Evolutionary conservation across 2,888 invertebrate genomes (phyloP).

Genomic region (Leucophenga maculata): DNA sequence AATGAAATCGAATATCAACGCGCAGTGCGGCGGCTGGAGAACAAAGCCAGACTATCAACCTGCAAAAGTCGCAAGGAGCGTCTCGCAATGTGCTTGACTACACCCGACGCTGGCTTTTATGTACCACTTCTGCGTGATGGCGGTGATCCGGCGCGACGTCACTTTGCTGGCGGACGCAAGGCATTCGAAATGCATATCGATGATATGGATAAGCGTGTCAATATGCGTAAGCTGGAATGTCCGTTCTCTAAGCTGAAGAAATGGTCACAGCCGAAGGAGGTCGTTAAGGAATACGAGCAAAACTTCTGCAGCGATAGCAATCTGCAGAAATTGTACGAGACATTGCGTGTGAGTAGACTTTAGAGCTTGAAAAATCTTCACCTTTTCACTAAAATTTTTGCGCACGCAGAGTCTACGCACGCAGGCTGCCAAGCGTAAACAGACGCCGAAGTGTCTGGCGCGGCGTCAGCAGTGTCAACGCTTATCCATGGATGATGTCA

Average conservation of each 20-base stretch:
- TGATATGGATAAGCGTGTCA: constrained; percentile 59
- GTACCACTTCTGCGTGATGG: constrained; percentile 79
- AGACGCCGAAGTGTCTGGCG: constrained; percentile 59
- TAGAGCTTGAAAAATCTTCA: neutral
- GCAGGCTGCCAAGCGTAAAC: constrained; percentile 48
- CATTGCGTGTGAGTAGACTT: constrained; percentile 52
- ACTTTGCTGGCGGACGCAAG: constrained; percentile 68
- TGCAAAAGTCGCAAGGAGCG: constrained; percentile 72
- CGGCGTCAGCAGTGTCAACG: constrained; percentile 23
- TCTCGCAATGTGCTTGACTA: constrained; percentile 74
- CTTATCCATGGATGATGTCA: too few relatives aligned
- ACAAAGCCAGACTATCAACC: constrained; percentile 53
- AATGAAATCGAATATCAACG: constrained; percentile 73
- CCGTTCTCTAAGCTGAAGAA: constrained; percentile 62
- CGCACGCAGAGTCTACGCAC: constrained; percentile 53
- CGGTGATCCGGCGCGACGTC: constrained; percentile 77
- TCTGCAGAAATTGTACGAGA: constrained; percentile 67
- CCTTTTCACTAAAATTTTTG: neutral
- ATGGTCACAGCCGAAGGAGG: constrained; percentile 66
- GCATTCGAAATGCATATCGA: constrained; percentile 67
- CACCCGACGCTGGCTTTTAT: constrained; percentile 77
- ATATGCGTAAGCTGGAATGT: constrained; percentile 57
- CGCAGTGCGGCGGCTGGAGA: constrained; percentile 73
- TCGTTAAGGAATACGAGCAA: constrained; percentile 62
- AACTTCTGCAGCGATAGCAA: constrained; percentile 68